phyloP scores from a whole-genome alignment of 2,888 invertebrate species.

The Unio delphinus region DNA sequence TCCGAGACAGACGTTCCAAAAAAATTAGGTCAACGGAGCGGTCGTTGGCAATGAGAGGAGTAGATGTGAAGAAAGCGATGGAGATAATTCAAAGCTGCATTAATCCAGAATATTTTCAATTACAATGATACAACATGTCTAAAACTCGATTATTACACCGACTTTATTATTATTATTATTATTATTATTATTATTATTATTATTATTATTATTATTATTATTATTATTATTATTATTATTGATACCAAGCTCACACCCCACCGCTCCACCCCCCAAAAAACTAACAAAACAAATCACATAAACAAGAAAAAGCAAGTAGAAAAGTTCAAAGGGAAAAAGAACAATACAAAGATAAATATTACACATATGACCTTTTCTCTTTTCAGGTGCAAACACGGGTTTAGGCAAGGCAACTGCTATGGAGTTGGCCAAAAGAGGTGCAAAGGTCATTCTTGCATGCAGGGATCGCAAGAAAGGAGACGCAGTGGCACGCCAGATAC shows the following conservation, averaged over 20 bases:
- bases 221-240: too few species aligned
- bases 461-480: constrained; percentile 65
- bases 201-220: constrained; percentile 1
- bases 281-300: background rate
- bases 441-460: constrained; percentile 66
- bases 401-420: constrained; percentile 85
- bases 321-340: background rate
- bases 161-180: background rate
- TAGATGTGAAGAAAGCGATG: too few species aligned
- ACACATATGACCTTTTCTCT: constrained; percentile 66
- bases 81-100: too few species aligned
- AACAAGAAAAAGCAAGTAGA: background rate
- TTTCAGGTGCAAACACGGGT: constrained; percentile 87
- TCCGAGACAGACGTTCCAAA: too few species aligned
- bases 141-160: too few species aligned
- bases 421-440: constrained; percentile 77
- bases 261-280: too few species aligned
- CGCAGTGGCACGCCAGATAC: constrained; percentile 64
- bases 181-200: background rate
- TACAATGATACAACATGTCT: too few species aligned
- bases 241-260: too few species aligned
- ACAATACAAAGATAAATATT: background rate
- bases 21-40: too few species aligned
- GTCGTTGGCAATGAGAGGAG: too few species aligned
- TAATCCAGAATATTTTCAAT: too few species aligned